Evolutionary conservation across 2,888 invertebrate genomes (phyloP).

Genomic region (Hypomecis atomaria): DNA sequence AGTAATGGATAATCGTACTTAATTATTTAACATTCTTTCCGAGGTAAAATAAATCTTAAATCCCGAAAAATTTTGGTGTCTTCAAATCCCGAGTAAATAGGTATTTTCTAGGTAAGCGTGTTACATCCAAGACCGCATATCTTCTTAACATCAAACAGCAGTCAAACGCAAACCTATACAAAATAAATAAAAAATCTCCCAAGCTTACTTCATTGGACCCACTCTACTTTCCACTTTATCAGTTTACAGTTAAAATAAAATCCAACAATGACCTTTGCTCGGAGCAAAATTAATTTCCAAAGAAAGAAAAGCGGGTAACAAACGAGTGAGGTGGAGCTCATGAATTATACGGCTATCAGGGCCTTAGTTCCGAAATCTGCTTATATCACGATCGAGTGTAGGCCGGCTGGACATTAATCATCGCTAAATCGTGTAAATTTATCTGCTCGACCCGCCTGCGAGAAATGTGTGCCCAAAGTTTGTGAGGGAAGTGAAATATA

Average conservation of each 20-base stretch:
- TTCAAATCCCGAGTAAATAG: too few relatives aligned
- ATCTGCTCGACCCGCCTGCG: constrained; percentile 46
- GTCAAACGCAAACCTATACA: too few relatives aligned
- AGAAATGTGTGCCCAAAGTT: constrained; percentile 14
- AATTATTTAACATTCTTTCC: too few relatives aligned
- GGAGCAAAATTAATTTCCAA: constrained; percentile 15
- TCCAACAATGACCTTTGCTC: constrained; percentile 7
- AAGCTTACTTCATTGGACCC: too few relatives aligned
- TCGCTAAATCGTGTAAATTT: constrained; percentile 59
- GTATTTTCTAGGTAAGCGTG: too few relatives aligned
- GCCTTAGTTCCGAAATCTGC: constrained; percentile 35
- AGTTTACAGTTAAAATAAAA: not conserved
- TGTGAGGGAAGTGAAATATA: not conserved
- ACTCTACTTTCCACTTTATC: too few relatives aligned
- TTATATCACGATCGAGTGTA: constrained; percentile 42
- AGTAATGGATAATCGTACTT: too few relatives aligned
- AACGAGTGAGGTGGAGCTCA: constrained; percentile 21
- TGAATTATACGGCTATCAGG: constrained; percentile 27
- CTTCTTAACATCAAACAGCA: too few relatives aligned
- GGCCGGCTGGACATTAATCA: constrained; percentile 54
- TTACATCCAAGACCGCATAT: too few relatives aligned
- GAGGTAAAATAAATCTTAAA: too few relatives aligned
- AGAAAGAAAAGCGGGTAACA: constrained; percentile 16
- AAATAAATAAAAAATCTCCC: too few relatives aligned
- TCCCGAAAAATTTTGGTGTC: too few relatives aligned